Evolutionary conservation across 2,888 invertebrate genomes (phyloP), one percentile per base, ranked within the genome.

Genomic region (Melinaea menophilus): DNA sequence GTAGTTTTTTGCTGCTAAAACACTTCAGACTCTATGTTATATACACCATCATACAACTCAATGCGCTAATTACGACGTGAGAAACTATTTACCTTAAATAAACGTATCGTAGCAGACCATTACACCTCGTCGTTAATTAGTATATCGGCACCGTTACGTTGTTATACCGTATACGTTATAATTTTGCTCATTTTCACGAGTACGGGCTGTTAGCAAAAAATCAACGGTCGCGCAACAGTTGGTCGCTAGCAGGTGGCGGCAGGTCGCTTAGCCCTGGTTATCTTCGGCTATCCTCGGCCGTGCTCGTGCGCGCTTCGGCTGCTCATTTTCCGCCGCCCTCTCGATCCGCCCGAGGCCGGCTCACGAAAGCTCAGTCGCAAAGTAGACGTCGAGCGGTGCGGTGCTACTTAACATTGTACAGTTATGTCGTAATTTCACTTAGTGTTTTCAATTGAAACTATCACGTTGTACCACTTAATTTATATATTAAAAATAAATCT

Each of bases 181-280:
- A 59, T 34, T 77, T 82, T 80, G 85, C 86, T 84, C 85, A 86
- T 86, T 86, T 86, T 81, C 79, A 78, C 79, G 79, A 81, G 74
- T 72, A 62, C 72, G 75, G 79, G 75, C 80, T 81, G 80, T 80
- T 81, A 79, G 82, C 82, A 85, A 89, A 88, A 90, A 89, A 87
- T 85, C 86, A 89, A 90, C 90, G 88, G 90, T 86, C 87, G 88
- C 78, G 87, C 88, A 90, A 90, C 90, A 90, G 90, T 90, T 90
- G 90, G 89, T 79, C 75, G 64, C 67, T 72, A 84, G 88, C 89
- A 89, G 90, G 90, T 89, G 89, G 88, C 82, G 88, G 85, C 89
- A 89, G 89, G 90, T 88, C 88, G 79, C 72, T 72, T 83, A 82
- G 76, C 71, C 61, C 67, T 48, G 69, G 67, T 68, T 66, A 33